Base-by-base conservation (phyloP, 2,113 vertebrate species). In the Urocitellus parryii region DNA sequence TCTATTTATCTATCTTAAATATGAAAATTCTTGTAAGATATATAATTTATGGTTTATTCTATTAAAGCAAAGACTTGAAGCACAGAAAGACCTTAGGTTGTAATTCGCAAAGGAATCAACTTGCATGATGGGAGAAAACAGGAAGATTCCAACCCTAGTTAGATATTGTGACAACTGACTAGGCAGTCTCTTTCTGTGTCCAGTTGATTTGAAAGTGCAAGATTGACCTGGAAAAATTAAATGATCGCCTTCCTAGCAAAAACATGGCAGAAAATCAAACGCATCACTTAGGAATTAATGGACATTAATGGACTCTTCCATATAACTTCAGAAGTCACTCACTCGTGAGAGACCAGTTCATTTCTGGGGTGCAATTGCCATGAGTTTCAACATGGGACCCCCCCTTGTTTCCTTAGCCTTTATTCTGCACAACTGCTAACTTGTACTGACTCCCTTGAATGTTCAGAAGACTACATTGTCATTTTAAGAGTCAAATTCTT, bases 401-500 rank as follows among this genome's bases (percentile, higher is more conserved):
- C n/a, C n/a, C 45, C 20, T 45, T 70, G 37, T 58, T 48, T 73
- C 12, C 27, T 48, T 13, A 14, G 42, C 16, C 34, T 85, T 81
- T 53, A 34, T 67, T 78, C 61, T 18, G 51, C 56, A 83, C 56
- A 20, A 8, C 12, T 78, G 61, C 42, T 48, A 70, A 74, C 80
- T 65, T 74, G 32, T 42, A 18, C 42, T 87, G 42, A 65, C 12
- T 92, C 48, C 11, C 63, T 45, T 79, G 89, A 58, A n/a, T 70
- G 70, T 87, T 68, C 39, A 1, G 17, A 90, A 70, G 56, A 25
- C 76, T 94, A 42, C 67, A 72, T 17, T 53, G 63, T 86, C 90
- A 89, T 53, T 88, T 73, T 51, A 91, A 90, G 91, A 77, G 65
- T 94, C 80, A 77, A 37, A 80, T 65, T 76, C 9, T 84, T 13